Evolutionary conservation across 2,797 vertebrate genomes (phyloP).

Genomic region (Sciurus carolinensis): DNA sequence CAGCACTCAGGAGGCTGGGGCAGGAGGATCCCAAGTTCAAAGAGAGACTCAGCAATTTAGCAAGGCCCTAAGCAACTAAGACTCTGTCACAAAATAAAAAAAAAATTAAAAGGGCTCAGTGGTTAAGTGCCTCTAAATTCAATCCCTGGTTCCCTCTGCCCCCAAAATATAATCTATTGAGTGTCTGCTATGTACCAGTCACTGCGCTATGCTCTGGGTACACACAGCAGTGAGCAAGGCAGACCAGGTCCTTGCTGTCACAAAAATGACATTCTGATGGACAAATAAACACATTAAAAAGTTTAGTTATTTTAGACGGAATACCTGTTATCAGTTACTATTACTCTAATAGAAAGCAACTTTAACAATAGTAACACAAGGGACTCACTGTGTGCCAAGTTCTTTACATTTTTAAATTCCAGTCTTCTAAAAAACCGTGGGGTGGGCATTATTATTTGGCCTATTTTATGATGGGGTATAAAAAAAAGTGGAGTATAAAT

Average conservation of each 20-base stretch:
- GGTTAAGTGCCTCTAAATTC: too few species aligned
- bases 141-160: too few species aligned
- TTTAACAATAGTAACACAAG: not conserved
- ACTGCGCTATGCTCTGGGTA: not conserved
- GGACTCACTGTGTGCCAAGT: not conserved
- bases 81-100: too few species aligned
- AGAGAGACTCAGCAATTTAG: too few species aligned
- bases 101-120: too few species aligned
- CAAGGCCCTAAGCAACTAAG: too few species aligned
- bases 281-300: not conserved
- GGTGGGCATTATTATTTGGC: not conserved
- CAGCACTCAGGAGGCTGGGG: too few species aligned
- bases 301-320: not conserved
- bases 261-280: not conserved
- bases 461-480: not conserved
- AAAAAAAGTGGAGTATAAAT: not conserved
- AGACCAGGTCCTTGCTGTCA: not conserved
- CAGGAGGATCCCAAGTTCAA: too few species aligned
- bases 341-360: not conserved
- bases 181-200: not conserved
- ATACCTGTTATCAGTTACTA: not conserved
- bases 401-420: not conserved
- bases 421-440: not conserved
- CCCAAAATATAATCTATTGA: not conserved
- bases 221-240: not conserved